Evolutionary conservation across 2,888 invertebrate species (phyloP).

Genomic region (Xestoiulus laeticollis): DNA sequence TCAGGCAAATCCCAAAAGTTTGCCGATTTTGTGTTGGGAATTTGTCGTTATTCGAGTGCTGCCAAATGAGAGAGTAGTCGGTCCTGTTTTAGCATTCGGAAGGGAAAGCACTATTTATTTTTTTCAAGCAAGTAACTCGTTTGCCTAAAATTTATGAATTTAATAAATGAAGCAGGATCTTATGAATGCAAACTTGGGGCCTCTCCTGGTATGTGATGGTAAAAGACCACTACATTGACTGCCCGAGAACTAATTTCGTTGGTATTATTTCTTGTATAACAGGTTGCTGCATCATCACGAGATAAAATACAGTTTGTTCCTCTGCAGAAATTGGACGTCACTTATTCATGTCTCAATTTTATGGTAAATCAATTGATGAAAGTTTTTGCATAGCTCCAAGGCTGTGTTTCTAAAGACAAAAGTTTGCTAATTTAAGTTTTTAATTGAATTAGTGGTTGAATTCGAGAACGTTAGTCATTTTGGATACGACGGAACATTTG

Average conservation of each 20-base stretch:
- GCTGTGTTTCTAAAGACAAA: too few relatives aligned
- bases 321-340: constrained; percentile 76
- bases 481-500: constrained; percentile 86
- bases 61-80: constrained; percentile 72
- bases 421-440: neutral
- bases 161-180: too few relatives aligned
- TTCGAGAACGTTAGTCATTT: constrained; percentile 80
- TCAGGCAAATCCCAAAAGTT: constrained; percentile 71
- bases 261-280: constrained; percentile 59
- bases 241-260: constrained; percentile 60
- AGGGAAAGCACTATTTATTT: constrained; percentile 85
- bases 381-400: too few relatives aligned
- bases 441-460: constrained; percentile 75
- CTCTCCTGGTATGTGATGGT: too few relatives aligned
- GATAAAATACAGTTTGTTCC: constrained; percentile 70
- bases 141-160: neutral
- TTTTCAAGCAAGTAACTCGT: constrained; percentile 71
- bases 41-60: constrained; percentile 83
- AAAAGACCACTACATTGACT: neutral
- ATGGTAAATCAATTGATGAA: too few relatives aligned
- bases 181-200: too few relatives aligned
- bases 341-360: constrained; percentile 63
- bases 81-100: constrained; percentile 89
- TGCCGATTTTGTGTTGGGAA: constrained; percentile 94
- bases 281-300: constrained; percentile 68